These are phyloP conservation scores for Galerucella calmariensis DNA, from an alignment of 2,888 invertebrate species.

Conservation along the genomic window DNA sequence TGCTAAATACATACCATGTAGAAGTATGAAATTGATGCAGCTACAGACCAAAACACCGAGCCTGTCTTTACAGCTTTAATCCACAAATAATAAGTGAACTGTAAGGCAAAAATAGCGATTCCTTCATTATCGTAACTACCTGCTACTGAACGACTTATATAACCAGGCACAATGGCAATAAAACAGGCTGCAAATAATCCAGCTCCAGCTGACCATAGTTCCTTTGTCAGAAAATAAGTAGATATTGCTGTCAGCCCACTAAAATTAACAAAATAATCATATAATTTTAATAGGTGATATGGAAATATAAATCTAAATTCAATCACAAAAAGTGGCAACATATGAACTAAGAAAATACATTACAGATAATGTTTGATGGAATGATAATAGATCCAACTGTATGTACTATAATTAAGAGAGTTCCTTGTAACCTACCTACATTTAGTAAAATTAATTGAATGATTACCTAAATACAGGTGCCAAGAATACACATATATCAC, in stretches of 20 bases:
- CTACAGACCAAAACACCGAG: constrained; percentile 95
- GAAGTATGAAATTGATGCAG: constrained; percentile 96
- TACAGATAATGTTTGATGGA: too few species aligned
- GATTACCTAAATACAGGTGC: constrained; percentile 73
- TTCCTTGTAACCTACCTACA: background rate
- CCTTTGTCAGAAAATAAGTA: constrained; percentile 96
- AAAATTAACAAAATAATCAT: constrained; percentile 52
- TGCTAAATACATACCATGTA: constrained; percentile 85
- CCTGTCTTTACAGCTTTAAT: constrained; percentile 98
- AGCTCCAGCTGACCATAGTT: constrained; percentile 96
- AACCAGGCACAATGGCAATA: constrained; percentile 98
- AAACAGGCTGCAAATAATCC: constrained; percentile 99
- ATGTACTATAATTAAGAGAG: too few species aligned
- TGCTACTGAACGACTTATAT: constrained; percentile 98
- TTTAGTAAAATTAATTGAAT: background rate
- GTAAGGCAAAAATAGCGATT: constrained; percentile 98
- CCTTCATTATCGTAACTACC: constrained; percentile 99
- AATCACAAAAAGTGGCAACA: too few species aligned
- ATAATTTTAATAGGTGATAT: background rate
- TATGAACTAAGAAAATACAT: too few species aligned
- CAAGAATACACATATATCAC: constrained; percentile 98
- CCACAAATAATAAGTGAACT: constrained; percentile 98
- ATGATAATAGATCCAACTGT: too few species aligned
- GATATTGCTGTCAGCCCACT: constrained; percentile 98
- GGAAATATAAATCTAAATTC: background rate